Evolutionary conservation across 2,888 invertebrate species (phyloP), one percentile per base, ranked within the genome.

Genomic region (Crossocerus cetratus): DNA sequence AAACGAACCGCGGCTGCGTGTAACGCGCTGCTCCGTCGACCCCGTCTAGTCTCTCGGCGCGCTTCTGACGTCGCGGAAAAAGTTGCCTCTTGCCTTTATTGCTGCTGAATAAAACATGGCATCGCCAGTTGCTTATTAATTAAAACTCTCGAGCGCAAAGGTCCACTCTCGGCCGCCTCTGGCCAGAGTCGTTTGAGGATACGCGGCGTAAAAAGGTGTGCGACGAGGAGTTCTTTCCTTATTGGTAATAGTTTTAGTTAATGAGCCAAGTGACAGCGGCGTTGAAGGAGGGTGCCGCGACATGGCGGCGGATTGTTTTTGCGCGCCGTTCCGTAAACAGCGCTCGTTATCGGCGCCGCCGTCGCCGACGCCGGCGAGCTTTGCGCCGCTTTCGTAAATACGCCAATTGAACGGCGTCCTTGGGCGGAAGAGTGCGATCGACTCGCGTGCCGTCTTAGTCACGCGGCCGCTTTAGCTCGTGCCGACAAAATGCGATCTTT

Each of bases 401-500:
- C 64, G 13, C 58, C 65, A 56, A 72, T 73, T 58, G 65, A 74
- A 45, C 57, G 49, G 14, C 54, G 58, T 56, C 63, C 69, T 80
- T 74, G 59, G 21, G 11, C 43, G 5, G 11, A 11, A 64, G 44
- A 66, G 42, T 68, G 44, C 54, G 22, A 80, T 77, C 69, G 55
- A 22, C 22, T 54, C 23, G 63, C 57, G 56, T 45, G 60, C 58
- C 59, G 69, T 16, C 14, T 32, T 55, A 42, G 60, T 60, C 65
- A 61, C 69, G 56, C 54, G 74, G 63, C 21, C 49, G 13, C 18
- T 63, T 45, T 44, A 23, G n/a, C 60, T 66, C 56, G 61, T 62
- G 69, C 59, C 64, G 58, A 60, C 65, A 54, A 74, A 70, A 76
- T 65, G 70, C 66, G 18, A 54, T 13, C 71, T 71, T 69, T 45